A percentile compares a stretch with the other conserved stretches of the same genome.
Conservation (phyloP, 1,140 invertebrate species). For the Aphaenogaster rudis region DNA sequence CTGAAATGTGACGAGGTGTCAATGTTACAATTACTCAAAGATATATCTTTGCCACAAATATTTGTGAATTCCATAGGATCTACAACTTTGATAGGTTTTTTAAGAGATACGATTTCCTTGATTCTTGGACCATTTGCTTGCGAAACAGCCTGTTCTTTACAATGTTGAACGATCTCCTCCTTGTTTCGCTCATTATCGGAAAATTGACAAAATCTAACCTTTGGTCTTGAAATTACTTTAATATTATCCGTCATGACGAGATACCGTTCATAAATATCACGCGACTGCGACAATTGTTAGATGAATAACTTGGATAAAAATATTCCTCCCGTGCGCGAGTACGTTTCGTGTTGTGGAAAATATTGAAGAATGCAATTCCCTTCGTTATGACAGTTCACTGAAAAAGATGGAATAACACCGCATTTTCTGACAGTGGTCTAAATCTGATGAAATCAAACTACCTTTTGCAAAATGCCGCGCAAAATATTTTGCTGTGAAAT, state of each 20-base stretch:
- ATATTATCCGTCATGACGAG: neutral
- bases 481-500: too few relatives aligned
- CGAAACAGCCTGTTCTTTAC: neutral
- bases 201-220: slow-evolving; percentile 76
- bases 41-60: neutral
- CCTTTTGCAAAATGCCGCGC: too few relatives aligned
- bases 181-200: slow-evolving; percentile 10
- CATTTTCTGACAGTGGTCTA: too few relatives aligned
- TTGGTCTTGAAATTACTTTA: slow-evolving; percentile 66
- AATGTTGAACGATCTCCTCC: neutral
- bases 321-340: neutral
- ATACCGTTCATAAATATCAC: neutral
- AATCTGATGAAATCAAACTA: too few relatives aligned
- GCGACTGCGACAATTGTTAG: neutral
- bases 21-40: neutral
- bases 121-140: slow-evolving; percentile 60
- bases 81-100: slow-evolving; percentile 69
- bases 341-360: neutral
- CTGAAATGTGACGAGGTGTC: neutral
- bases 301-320: neutral
- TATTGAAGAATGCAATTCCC: too few relatives aligned
- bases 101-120: slow-evolving; percentile 59
- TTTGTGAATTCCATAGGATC: neutral
- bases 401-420: too few relatives aligned
- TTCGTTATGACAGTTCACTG: too few relatives aligned